Base-by-base conservation (phyloP, 2,888 invertebrate genomes). In the Barypeithes pellucidus region DNA sequence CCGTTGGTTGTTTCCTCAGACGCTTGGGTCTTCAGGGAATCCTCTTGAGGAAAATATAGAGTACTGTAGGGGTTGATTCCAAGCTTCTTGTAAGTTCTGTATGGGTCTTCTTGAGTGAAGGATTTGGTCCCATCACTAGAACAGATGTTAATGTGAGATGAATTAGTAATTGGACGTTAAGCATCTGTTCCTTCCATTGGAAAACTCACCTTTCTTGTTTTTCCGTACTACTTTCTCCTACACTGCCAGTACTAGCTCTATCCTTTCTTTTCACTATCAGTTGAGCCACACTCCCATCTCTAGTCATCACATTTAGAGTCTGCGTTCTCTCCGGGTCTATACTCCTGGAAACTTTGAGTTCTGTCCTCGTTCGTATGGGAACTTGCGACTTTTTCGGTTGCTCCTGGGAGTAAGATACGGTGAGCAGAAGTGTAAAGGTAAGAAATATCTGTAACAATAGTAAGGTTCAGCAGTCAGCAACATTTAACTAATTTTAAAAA, bases 251-350 rank as follows among this genome's bases (percentile, higher is more conserved):
- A 11, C 41, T 68, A 14, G 73, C 59, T 36, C 68, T 45, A 69
- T 91, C 91, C 73, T 91, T 88, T 80, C 91, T 90, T 84, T 93
- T 93, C 4, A 94, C 93, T 50, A 94, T 92, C 11, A 95, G 87
- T 79, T 94, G 94, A 0, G 95, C 93, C 22, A 94, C 86, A 72
- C 91, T 92, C 1, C 95, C 95, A 20, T 92, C 90, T 81, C 91
- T 91, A 0, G 94, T 93, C 80, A 92, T 89, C 0, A 95, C 93
- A 81, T 91, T 93, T 47, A 95, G 86, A 39, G 94, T 93, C 82
- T 94, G 92, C 57, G 92, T 94, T 76, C 92, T 90, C 22, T 92
- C 91, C 0, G 94, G 94, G 83, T 93, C 90, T 14, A 95, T 87
- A 82, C 93, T 94, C 75, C 94, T 88, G 1, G 93, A 91, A 18